Percentiles rank a stretch among this genome's conserved stretches.
phyloP scores from a whole-genome alignment of 2,113 vertebrate species.

The Crotalus horridus region DNA sequence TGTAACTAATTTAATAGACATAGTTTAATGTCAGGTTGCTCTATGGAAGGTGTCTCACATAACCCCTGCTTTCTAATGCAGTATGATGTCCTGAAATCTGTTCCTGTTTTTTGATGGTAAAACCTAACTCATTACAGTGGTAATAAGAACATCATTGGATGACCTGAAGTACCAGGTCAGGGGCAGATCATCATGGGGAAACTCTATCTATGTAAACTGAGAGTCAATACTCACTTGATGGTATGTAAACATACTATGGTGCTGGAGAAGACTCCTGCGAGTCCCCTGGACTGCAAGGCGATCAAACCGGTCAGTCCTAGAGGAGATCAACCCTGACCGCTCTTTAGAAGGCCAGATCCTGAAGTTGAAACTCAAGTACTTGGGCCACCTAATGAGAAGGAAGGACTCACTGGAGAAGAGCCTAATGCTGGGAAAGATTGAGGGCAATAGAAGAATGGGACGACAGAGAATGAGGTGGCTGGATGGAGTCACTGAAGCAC shows the following conservation, averaged over 20 bases:
- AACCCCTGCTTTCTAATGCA: background rate
- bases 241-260: background rate
- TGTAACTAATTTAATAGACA: background rate
- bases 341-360: no score
- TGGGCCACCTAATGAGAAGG: no score
- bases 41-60: background rate
- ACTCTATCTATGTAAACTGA: background rate
- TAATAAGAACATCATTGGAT: background rate
- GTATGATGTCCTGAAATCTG: background rate
- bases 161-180: background rate
- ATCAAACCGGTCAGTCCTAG: no score
- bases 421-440: no score
- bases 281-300: no score
- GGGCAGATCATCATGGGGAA: background rate
- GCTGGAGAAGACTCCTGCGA: no score
- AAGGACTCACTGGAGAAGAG: no score
- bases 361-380: no score
- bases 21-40: background rate
- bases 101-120: background rate
- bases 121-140: background rate
- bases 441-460: no score
- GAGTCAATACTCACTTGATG: background rate
- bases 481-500: no score
- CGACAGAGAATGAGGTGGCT: no score
- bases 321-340: no score